These are phyloP conservation scores for Corythornis madagascariensis DNA, from an alignment of 2,113 vertebrate genomes.

Conservation along the genomic window DNA sequence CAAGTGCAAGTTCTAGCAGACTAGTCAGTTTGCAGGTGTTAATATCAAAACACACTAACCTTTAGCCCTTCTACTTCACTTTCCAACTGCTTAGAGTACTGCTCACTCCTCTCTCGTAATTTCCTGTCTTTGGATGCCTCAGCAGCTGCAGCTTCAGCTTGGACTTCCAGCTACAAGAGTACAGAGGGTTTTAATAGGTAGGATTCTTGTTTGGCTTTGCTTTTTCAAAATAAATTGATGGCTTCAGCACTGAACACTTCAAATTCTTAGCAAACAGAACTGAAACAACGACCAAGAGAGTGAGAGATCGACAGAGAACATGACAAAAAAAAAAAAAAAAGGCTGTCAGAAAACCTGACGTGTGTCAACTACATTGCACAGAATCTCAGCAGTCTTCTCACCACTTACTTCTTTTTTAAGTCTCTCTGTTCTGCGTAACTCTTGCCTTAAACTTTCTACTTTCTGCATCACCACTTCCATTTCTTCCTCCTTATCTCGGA, in stretches of 20 bases:
- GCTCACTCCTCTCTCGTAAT: constrained; percentile 91
- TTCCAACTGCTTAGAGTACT: constrained; percentile 93
- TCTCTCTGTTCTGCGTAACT: constrained; percentile 94
- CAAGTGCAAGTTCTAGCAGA: neutral
- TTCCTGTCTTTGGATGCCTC: constrained; percentile 96
- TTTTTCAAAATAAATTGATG: neutral
- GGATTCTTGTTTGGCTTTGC: neutral
- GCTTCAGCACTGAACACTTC: constrained; percentile 28
- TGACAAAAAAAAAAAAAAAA: neutral
- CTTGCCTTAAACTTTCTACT: constrained; percentile 90
- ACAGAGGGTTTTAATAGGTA: constrained; percentile 46
- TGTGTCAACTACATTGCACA: constrained; percentile 14
- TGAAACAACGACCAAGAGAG: constrained; percentile 30
- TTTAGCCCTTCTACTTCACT: constrained; percentile 94
- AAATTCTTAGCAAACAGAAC: constrained; percentile 42
- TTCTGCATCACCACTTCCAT: constrained; percentile 92
- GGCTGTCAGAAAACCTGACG: constrained; percentile 47
- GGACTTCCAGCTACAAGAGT: constrained; percentile 88
- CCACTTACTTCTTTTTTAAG: constrained; percentile 94
- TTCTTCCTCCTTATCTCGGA: constrained; percentile 98
- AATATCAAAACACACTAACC: constrained; percentile 77
- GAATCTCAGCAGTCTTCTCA: constrained; percentile 64
- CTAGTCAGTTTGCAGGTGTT: constrained; percentile 29
- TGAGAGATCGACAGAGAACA: neutral
- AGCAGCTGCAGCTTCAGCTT: constrained; percentile 85